These are phyloP conservation scores for Erethizon dorsatum DNA, from an alignment of 2,797 vertebrate genomes.

Conservation along the genomic window DNA sequence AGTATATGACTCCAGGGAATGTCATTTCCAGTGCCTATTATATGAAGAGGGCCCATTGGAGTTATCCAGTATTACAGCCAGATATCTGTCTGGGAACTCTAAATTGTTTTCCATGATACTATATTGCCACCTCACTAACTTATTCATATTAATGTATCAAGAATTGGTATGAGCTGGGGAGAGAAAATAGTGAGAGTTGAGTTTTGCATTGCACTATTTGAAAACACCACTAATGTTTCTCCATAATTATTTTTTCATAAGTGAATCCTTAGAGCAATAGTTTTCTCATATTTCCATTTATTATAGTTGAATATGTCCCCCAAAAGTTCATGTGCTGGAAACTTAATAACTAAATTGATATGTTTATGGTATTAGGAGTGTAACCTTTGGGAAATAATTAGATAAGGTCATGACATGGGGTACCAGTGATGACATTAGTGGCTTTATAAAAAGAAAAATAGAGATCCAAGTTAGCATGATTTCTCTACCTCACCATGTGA, in stretches of 20 bases:
- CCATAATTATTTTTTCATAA: conserved; percentile 56
- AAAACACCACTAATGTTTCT: background rate
- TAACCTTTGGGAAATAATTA: background rate
- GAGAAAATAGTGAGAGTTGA: conserved; percentile 47
- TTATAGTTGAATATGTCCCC: background rate
- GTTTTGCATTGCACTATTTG: background rate
- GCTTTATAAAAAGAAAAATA: background rate
- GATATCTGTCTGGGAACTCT: conserved; percentile 17
- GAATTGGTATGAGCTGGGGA: background rate
- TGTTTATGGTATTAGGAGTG: background rate
- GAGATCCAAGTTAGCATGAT: background rate
- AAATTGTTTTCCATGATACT: background rate
- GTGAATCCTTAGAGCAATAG: background rate
- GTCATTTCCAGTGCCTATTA: background rate
- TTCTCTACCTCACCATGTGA: background rate
- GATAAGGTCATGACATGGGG: background rate
- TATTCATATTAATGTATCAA: background rate
- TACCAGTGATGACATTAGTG: background rate
- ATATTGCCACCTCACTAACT: background rate
- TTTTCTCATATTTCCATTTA: background rate
- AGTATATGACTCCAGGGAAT: background rate
- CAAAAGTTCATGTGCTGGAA: background rate
- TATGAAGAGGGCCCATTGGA: background rate
- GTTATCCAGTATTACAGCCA: background rate
- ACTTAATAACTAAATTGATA: background rate